A percentile compares a stretch with the other conserved stretches of the same genome.
Evolutionary conservation across 2,797 vertebrate genomes (phyloP).

Genomic region (Sebastes variabilis): DNA sequence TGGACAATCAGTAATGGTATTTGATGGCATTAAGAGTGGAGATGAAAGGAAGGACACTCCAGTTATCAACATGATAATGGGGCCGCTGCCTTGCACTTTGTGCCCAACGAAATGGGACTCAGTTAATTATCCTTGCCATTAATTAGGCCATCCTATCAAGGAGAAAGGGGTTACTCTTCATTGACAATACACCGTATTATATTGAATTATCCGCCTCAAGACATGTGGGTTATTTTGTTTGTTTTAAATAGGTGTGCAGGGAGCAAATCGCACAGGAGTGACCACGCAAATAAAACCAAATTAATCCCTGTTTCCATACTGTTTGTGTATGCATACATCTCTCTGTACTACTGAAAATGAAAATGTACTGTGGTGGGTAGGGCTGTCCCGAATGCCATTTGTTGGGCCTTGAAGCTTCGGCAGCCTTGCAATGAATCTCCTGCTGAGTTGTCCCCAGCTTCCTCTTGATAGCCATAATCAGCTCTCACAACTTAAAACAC

Average conservation of each 20-base stretch:
- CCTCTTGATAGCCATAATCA: background rate
- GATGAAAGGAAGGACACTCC: conserved; percentile 80
- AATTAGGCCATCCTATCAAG: conserved; percentile 77
- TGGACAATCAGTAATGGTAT: conserved; percentile 81
- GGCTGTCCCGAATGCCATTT: background rate
- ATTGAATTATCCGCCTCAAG: conserved; percentile 46
- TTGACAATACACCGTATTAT: conserved; percentile 47
- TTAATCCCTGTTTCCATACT: background rate
- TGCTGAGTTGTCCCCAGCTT: background rate
- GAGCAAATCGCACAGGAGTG: background rate
- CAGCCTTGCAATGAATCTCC: background rate
- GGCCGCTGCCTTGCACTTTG: conserved; percentile 71
- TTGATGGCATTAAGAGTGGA: conserved; percentile 77
- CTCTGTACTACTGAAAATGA: background rate
- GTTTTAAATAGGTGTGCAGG: conserved; percentile 11
- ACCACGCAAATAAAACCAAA: conserved; percentile 7
- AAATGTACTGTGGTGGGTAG: background rate
- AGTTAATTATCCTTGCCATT: conserved; percentile 78
- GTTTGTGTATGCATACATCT: background rate
- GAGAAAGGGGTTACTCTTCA: conserved; percentile 66
- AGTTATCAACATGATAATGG: conserved; percentile 80
- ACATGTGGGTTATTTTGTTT: conserved; percentile 25
- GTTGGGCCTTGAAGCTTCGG: background rate
- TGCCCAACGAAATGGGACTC: conserved; percentile 73
- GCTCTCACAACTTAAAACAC: background rate